These are phyloP conservation scores for Ctenosaura bakeri DNA, from an alignment of 2,797 vertebrate genomes.

Conservation along the genomic window DNA sequence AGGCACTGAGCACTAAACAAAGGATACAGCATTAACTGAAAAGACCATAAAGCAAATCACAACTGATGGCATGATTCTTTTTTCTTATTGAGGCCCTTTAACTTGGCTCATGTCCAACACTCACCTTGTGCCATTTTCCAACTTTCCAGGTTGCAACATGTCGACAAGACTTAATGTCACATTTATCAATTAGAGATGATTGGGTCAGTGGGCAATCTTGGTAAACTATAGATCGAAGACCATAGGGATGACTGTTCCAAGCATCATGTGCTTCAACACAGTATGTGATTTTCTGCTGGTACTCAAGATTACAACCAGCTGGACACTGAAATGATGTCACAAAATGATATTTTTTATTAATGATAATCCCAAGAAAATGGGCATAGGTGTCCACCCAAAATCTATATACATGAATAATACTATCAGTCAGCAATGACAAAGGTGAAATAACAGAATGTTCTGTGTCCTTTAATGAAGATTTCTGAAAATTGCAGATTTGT, in stretches of 20 bases:
- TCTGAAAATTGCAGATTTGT: background rate
- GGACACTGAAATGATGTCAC: slow-evolving; percentile 85
- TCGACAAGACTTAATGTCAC: slow-evolving; percentile 83
- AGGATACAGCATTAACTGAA: slow-evolving; percentile 53
- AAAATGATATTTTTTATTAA: background rate
- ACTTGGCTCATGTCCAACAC: slow-evolving; percentile 42
- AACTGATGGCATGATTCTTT: background rate
- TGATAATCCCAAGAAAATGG: background rate
- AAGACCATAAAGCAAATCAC: slow-evolving; percentile 26
- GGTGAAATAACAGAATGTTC: background rate
- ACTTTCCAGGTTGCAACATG: slow-evolving; percentile 86
- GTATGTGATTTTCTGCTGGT: slow-evolving; percentile 84
- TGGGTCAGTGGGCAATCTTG: slow-evolving; percentile 80
- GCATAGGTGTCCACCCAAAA: background rate
- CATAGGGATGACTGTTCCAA: slow-evolving; percentile 61
- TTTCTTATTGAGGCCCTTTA: background rate
- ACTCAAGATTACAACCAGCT: slow-evolving; percentile 84
- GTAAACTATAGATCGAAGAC: slow-evolving; percentile 71
- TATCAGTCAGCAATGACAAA: background rate
- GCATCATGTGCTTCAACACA: slow-evolving; percentile 80
- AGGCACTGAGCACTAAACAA: slow-evolving; percentile 89
- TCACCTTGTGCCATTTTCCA: slow-evolving; percentile 90
- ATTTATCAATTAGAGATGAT: slow-evolving; percentile 80
- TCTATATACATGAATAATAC: background rate
- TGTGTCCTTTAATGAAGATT: background rate